Percentiles rank a stretch among this genome's conserved stretches.
phyloP scores from a whole-genome alignment of 2,797 vertebrate species.

The Lemur catta region DNA sequence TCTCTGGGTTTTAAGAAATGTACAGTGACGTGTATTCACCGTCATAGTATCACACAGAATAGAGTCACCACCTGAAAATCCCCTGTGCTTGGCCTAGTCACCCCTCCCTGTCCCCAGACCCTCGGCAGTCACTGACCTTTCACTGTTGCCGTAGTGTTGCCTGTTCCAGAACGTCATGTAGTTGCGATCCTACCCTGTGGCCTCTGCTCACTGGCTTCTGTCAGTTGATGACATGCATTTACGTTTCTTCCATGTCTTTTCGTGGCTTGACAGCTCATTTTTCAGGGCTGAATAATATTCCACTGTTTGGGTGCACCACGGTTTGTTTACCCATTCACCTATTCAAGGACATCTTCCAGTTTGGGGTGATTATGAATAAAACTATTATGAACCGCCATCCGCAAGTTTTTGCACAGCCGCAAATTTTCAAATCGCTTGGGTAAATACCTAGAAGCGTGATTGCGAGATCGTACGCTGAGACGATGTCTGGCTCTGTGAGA shows the following conservation, averaged over 20 bases:
- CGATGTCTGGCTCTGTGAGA: neutral
- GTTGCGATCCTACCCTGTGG: neutral
- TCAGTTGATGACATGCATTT: neutral
- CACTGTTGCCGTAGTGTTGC: too few relatives aligned
- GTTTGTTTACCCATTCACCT: too few relatives aligned
- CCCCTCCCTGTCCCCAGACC: fast-evolving
- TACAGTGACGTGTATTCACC: neutral
- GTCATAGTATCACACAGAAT: fast-evolving
- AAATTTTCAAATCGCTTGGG: too few relatives aligned
- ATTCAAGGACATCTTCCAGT: neutral
- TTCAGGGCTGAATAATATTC: neutral
- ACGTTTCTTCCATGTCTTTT: neutral
- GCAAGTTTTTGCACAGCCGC: neutral
- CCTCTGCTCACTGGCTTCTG: neutral
- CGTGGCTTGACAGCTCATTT: neutral
- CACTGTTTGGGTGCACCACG: fast-evolving
- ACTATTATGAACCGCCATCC: too few relatives aligned
- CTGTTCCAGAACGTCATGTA: neutral
- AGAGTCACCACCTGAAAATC: neutral
- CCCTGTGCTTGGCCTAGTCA: neutral
- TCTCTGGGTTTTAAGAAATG: neutral
- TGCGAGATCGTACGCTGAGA: neutral
- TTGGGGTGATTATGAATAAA: too few relatives aligned
- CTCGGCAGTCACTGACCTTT: neutral
- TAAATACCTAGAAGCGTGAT: neutral